Conservation (phyloP, 2,113 vertebrate species). For the Mandrillus leucophaeus region DNA sequence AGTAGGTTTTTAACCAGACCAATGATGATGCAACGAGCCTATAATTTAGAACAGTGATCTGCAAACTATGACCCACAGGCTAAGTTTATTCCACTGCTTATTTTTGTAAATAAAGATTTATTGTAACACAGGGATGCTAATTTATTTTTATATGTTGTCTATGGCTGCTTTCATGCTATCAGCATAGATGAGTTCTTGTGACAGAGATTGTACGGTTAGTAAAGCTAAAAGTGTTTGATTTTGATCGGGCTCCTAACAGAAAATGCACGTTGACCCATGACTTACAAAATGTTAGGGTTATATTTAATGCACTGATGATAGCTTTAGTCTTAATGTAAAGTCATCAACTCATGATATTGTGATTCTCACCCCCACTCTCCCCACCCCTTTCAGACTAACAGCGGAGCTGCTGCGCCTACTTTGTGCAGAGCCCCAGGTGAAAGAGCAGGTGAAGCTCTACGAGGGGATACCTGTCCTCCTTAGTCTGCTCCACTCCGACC, state of each 20-base stretch:
- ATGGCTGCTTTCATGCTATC: background rate
- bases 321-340: background rate
- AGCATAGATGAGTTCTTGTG: background rate
- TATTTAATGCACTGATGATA: fast-evolving
- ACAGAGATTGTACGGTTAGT: background rate
- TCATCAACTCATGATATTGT: fast-evolving
- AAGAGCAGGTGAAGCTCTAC: constrained; percentile 89
- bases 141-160: background rate
- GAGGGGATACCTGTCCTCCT: constrained; percentile 91
- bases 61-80: background rate
- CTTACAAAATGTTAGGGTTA: background rate
- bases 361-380: background rate
- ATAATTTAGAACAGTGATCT: background rate
- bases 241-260: background rate
- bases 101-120: constrained; percentile 40
- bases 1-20: background rate
- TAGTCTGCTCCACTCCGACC: constrained; percentile 90
- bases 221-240: background rate
- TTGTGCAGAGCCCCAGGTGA: constrained; percentile 86
- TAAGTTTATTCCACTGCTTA: background rate
- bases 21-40: background rate
- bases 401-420: constrained; percentile 91
- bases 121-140: background rate
- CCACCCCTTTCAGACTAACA: constrained; percentile 83
- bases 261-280: background rate